These are phyloP conservation scores for Periphyllus acericola DNA, from an alignment of 2,888 invertebrate species.

Conservation along the genomic window DNA sequence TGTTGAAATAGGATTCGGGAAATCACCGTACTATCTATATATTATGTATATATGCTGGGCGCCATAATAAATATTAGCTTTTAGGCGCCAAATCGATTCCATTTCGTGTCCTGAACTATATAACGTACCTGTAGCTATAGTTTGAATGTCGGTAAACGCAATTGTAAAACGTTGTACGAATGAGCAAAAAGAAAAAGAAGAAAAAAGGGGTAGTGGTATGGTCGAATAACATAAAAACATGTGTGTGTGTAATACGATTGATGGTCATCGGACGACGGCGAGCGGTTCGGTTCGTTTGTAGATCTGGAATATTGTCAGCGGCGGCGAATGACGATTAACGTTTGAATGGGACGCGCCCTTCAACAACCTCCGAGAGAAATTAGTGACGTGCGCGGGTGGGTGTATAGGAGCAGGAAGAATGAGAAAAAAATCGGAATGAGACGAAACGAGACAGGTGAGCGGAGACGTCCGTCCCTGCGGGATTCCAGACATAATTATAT, in stretches of 20 bases:
- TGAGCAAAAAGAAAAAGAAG: not conserved
- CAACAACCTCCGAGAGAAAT: constrained; percentile 6
- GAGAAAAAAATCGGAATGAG: constrained; percentile 20
- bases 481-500: constrained; percentile 54
- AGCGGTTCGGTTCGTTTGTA: constrained; percentile 5
- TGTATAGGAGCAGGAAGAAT: not conserved
- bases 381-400: not conserved
- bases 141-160: not conserved
- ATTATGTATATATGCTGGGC: no score
- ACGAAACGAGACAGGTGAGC: constrained; percentile 52
- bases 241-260: not conserved
- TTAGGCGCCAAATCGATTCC: no score
- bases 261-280: constrained; percentile 24
- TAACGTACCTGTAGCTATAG: not conserved
- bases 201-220: not conserved
- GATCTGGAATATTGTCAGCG: not conserved
- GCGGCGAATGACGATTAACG: constrained; percentile 38
- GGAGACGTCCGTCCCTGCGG: constrained; percentile 40
- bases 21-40: no score
- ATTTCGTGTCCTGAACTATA: no score
- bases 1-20: no score
- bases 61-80: no score
- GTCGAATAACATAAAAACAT: not conserved
- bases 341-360: constrained; percentile 15
- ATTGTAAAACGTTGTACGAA: not conserved